Conservation (phyloP, 2,888 invertebrate genomes). For the Leptinotarsa rubiginosa region DNA sequence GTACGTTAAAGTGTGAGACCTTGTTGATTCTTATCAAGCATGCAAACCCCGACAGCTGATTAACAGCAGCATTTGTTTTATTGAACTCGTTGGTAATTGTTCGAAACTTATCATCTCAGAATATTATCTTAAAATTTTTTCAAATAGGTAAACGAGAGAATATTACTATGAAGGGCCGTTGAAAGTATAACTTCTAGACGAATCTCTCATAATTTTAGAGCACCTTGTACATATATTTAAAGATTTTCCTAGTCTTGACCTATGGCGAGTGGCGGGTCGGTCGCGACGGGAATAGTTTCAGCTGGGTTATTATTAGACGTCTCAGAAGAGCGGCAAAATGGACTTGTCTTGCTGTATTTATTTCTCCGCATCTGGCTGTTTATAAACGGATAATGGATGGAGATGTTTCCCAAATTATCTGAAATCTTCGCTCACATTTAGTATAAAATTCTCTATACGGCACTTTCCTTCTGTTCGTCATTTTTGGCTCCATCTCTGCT, state of each 20-base stretch:
- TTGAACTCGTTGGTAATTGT: too few relatives aligned
- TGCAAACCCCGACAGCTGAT: too few relatives aligned
- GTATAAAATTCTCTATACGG: too few relatives aligned
- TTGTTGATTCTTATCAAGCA: too few relatives aligned
- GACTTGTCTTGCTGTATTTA: conserved; percentile 28
- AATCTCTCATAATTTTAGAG: conserved; percentile 8
- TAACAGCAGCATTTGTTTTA: too few relatives aligned
- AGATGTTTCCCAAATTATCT: conserved; percentile 13
- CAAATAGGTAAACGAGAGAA: too few relatives aligned
- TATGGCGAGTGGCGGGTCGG: conserved; percentile 39
- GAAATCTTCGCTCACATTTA: background rate
- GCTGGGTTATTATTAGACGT: conserved; percentile 44
- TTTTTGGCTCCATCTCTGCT: background rate
- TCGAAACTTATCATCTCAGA: too few relatives aligned
- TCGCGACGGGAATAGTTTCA: conserved; percentile 46
- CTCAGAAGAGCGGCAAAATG: conserved; percentile 26
- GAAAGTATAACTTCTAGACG: background rate
- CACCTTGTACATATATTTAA: conserved; percentile 31
- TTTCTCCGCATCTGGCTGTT: conserved; percentile 21
- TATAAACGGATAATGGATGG: conserved; percentile 23
- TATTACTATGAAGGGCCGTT: too few relatives aligned
- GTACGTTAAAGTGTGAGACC: too few relatives aligned
- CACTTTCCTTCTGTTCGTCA: background rate
- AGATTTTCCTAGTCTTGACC: conserved; percentile 47
- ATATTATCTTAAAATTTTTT: too few relatives aligned